Conservation (phyloP, 1,140 invertebrate species). For the Pseudomyrmex concolor region DNA sequence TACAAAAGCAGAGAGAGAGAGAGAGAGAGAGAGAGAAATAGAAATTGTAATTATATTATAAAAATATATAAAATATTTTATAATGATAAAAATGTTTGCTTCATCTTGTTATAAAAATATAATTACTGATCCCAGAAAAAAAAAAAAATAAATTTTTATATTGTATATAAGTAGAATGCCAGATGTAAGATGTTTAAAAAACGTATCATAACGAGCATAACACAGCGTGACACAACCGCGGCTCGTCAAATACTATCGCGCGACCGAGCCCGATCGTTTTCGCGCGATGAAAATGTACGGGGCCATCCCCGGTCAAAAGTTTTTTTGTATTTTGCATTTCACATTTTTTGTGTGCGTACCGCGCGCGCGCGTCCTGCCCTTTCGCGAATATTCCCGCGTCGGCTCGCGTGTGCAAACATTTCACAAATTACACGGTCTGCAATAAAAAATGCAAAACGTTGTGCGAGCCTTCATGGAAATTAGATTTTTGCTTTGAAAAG, state of each 20-base stretch:
- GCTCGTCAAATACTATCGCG: conserved; percentile 47
- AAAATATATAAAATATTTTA: neutral
- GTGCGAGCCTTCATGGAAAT: conserved; percentile 53
- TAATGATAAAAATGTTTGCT: neutral
- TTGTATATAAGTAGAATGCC: conserved; percentile 17
- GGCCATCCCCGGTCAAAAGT: conserved; percentile 51
- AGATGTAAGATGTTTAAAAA: conserved; percentile 12
- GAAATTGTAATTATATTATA: neutral
- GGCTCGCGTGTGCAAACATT: conserved; percentile 54
- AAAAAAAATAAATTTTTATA: neutral
- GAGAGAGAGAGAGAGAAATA: no score
- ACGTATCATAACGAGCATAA: conserved; percentile 47
- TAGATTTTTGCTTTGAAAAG: conserved; percentile 59
- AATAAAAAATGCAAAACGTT: conserved; percentile 60
- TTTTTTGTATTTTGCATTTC: conserved; percentile 60
- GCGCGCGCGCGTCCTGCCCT: conserved; percentile 24
- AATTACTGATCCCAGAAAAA: neutral
- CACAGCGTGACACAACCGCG: conserved; percentile 43
- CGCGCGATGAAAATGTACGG: conserved; percentile 49
- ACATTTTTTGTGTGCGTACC: conserved; percentile 34
- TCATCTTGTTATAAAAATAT: conserved; percentile 42
- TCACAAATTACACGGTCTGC: conserved; percentile 56
- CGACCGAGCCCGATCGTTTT: conserved; percentile 24
- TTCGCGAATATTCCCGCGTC: conserved; percentile 48
- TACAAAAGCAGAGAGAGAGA: no score